Percentiles rank a stretch among this genome's conserved stretches.
These are phyloP conservation scores for Philonicus albiceps DNA, from an alignment of 2,888 invertebrate species.

Conservation along the genomic window DNA sequence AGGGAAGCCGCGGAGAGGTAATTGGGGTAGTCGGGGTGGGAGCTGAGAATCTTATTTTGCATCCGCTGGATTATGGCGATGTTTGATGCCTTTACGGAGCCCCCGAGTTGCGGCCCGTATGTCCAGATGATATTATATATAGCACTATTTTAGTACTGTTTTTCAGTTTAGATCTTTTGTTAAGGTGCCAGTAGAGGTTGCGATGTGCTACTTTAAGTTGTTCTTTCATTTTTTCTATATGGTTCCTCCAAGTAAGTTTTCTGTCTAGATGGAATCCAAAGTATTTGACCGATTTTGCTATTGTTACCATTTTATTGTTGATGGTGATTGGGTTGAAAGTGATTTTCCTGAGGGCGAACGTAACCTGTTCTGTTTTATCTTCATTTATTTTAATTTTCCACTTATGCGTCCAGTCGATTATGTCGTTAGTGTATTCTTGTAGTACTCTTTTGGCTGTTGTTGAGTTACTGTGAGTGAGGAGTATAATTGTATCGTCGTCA, in stretches of 20 bases:
- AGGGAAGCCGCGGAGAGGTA: no score
- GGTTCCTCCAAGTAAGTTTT: neutral
- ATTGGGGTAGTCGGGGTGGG: no score
- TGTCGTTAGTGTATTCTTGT: neutral
- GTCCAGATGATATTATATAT: no score
- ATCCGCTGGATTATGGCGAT: no score
- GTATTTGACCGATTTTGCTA: neutral
- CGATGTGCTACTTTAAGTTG: no score
- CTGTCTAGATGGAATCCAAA: neutral
- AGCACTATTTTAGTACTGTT: no score
- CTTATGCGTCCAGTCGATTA: neutral
- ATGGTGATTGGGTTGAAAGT: neutral
- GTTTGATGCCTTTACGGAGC: no score
- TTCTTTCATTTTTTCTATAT: neutral
- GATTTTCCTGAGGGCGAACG: no score
- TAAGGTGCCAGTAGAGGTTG: no score
- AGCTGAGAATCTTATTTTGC: constrained; percentile 50
- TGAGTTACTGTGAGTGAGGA: neutral
- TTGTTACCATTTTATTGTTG: neutral
- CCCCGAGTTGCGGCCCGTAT: no score
- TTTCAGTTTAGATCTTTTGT: no score
- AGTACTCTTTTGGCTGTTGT: neutral
- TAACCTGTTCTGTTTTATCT: neutral
- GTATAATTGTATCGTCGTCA: neutral
- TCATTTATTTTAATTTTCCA: neutral